These are phyloP conservation scores for Sandelia bainsii DNA, from an alignment of 2,797 vertebrate species.

Conservation along the genomic window DNA sequence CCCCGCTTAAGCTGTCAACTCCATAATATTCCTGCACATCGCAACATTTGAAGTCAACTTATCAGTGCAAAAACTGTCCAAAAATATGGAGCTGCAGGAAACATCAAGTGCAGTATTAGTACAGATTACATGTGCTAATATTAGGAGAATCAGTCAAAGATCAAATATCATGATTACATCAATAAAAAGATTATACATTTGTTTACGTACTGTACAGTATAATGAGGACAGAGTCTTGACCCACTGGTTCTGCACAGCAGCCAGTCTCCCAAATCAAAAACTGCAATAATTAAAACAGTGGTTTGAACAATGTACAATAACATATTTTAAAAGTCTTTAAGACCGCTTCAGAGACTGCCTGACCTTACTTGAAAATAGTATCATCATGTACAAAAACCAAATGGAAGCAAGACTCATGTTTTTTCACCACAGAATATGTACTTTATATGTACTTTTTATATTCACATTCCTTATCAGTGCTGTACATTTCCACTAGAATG, in stretches of 20 bases:
- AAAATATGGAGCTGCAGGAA: too few relatives aligned
- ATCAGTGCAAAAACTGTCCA: too few relatives aligned
- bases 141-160: too few relatives aligned
- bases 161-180: too few relatives aligned
- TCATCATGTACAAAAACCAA: neutral
- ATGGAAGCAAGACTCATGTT: neutral
- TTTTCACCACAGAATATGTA: too few relatives aligned
- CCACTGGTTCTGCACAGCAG: conserved; percentile 7
- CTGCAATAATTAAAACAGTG: neutral
- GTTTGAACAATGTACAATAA: too few relatives aligned
- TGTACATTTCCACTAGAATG: neutral
- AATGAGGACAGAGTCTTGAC: conserved; percentile 25
- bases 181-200: too few relatives aligned
- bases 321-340: neutral
- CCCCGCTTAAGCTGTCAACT: too few relatives aligned
- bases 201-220: neutral
- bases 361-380: neutral
- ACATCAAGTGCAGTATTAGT: too few relatives aligned
- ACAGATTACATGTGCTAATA: too few relatives aligned
- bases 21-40: neutral
- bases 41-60: neutral
- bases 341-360: neutral
- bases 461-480: too few relatives aligned
- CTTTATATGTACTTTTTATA: too few relatives aligned
- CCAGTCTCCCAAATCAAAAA: conserved; percentile 49